These are phyloP conservation scores for Pseudorectes ferrugineus DNA, from an alignment of 2,113 vertebrate genomes.

Conservation along the genomic window DNA sequence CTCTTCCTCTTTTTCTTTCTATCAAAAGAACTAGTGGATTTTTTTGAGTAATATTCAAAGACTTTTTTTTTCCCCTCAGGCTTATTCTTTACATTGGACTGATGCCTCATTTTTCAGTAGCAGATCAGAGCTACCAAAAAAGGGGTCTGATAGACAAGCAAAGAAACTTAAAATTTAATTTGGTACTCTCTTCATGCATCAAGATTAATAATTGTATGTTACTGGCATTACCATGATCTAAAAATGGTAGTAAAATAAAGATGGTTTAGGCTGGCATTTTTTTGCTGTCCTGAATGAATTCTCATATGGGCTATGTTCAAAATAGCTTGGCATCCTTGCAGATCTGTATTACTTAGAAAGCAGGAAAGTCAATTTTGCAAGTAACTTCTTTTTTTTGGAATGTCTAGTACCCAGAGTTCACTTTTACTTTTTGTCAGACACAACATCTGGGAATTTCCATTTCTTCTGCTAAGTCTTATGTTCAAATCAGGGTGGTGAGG, in stretches of 20 bases:
- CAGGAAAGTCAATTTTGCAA: not conserved
- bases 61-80: not conserved
- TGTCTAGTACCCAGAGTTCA: not conserved
- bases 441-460: not conserved
- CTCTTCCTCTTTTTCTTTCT: not conserved
- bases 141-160: not conserved
- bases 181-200: not conserved
- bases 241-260: not conserved
- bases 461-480: not conserved
- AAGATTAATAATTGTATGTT: not conserved
- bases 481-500: not conserved
- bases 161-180: not conserved
- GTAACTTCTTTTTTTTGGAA: not conserved
- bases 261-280: not conserved
- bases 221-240: not conserved
- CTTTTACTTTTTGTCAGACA: not conserved
- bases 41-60: not conserved
- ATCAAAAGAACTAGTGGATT: not conserved
- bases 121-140: not conserved
- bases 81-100: constrained; percentile 14
- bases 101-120: not conserved
- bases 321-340: not conserved
- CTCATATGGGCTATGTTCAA: not conserved
- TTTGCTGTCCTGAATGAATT: not conserved
- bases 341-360: not conserved